These are phyloP conservation scores for Drosophila planitibia DNA, from an alignment of 2,888 invertebrate species.

Conservation along the genomic window DNA sequence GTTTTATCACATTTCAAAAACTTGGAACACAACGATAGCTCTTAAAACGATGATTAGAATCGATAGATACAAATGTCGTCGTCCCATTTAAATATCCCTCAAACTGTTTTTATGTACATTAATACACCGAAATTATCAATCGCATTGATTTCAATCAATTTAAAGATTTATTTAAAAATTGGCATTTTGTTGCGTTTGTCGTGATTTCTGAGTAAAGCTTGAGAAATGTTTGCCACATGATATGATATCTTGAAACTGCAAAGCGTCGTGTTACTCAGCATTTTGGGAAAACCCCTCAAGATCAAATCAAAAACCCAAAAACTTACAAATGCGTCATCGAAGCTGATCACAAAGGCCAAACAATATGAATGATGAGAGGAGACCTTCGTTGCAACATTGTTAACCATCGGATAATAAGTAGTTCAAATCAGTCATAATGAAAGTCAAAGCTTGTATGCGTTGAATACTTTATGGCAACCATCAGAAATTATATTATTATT, in stretches of 20 bases:
- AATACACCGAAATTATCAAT: not conserved
- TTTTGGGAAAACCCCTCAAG: slow-evolving; percentile 63
- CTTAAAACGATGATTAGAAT: not conserved
- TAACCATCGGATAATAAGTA: slow-evolving; percentile 38
- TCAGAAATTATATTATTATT: slow-evolving; percentile 9
- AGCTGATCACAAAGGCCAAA: slow-evolving; percentile 15
- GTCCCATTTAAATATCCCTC: not conserved
- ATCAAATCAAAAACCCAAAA: slow-evolving; percentile 12
- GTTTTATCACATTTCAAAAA: not conserved
- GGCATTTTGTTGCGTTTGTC: not conserved
- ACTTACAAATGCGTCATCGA: slow-evolving; percentile 58
- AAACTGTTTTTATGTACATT: not conserved
- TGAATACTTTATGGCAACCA: slow-evolving; percentile 22
- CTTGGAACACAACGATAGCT: not conserved
- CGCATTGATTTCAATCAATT: not conserved
- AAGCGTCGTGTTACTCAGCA: slow-evolving; percentile 8
- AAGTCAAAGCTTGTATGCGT: slow-evolving; percentile 49
- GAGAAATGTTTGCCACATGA: not conserved
- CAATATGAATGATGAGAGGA: slow-evolving; percentile 16
- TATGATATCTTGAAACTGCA: slow-evolving; percentile 8
- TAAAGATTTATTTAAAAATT: not conserved
- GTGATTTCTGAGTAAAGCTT: slow-evolving; percentile 12
- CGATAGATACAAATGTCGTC: not conserved
- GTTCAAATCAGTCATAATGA: slow-evolving; percentile 62
- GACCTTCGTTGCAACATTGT: slow-evolving; percentile 70